A percentile compares a stretch with the other conserved stretches of the same genome.
These are phyloP conservation scores for Anguilla pacifica DNA, from an alignment of 2,797 vertebrate genomes.

Conservation along the genomic window DNA sequence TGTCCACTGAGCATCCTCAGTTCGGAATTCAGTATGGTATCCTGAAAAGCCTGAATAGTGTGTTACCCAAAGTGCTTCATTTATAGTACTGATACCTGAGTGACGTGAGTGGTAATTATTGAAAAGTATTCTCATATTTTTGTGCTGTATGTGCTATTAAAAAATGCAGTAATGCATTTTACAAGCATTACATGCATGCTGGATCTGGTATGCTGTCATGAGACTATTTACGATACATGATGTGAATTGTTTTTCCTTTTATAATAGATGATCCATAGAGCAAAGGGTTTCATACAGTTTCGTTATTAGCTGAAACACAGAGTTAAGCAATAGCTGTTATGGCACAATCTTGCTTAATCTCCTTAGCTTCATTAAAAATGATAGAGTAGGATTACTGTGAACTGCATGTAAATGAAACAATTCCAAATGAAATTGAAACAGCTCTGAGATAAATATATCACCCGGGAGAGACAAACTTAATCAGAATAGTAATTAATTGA, in stretches of 20 bases:
- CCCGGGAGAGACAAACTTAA: slow-evolving; percentile 68
- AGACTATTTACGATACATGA: neutral
- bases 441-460: slow-evolving; percentile 68
- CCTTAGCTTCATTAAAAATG: slow-evolving; percentile 71
- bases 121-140: neutral
- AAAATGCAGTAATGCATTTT: neutral
- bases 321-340: slow-evolving; percentile 29
- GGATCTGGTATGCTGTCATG: neutral
- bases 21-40: neutral
- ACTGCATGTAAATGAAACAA: slow-evolving; percentile 68
- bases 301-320: slow-evolving; percentile 40
- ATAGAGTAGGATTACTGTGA: slow-evolving; percentile 66
- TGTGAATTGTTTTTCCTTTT: neutral
- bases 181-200: neutral
- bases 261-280: neutral
- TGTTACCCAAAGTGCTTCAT: neutral
- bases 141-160: neutral
- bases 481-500: slow-evolving; percentile 72
- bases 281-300: slow-evolving; percentile 39
- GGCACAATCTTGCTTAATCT: slow-evolving; percentile 64
- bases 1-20: neutral
- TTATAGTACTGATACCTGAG: neutral
- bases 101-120: neutral
- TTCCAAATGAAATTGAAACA: slow-evolving; percentile 68
- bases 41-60: neutral